Evolutionary conservation across 2,888 invertebrate genomes (phyloP), one percentile per base, ranked within the genome.

Genomic region (Drosophila barbarae): DNA sequence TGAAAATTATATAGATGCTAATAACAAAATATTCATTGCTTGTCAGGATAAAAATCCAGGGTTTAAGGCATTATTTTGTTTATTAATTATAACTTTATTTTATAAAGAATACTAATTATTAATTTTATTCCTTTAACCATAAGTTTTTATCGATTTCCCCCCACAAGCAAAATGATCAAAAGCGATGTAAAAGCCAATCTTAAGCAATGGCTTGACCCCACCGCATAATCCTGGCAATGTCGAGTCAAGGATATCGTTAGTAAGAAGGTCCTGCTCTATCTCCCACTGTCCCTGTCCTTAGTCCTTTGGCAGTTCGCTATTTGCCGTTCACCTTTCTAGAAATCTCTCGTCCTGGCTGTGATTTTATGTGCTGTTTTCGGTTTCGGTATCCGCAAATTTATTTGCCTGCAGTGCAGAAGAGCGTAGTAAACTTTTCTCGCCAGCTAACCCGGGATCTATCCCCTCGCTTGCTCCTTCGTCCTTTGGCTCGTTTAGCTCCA

Each of bases 341-440:
- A 73, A 76, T 73, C 73, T 84, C 81, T 77, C 42, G 64, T 26
- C 49, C 70, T 76, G 60, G 67, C 80, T 75, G 82, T 84, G 79
- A 79, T 79, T 84, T 79, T 79, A 79, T 84, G 76, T 79, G 76
- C 84, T 79, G 78, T 81, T 81, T 79, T 79, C 73, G 84, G 78
- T 84, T 83, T 78, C 66, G 69, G 84, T 80, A 83, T 78, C 78
- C 78, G 76, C 65, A 79, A 79, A 79, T 79, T 79, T 79, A 79
- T 79, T 79, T 79, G 84, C 76, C 79, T 79, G 79, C 79, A 79
- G 78, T 79, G 78, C 84, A 69, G 84, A 54, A 77, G 46, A 47
- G 76, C 70, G 73, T 69, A 59, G 73, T 74, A 77, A 77, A 70
- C 58, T 74, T 76, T 79, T 83, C 69, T 69, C 69, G 44, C 60